These are phyloP conservation scores for Onchidella celtica DNA, from an alignment of 2,888 invertebrate genomes.

Conservation along the genomic window DNA sequence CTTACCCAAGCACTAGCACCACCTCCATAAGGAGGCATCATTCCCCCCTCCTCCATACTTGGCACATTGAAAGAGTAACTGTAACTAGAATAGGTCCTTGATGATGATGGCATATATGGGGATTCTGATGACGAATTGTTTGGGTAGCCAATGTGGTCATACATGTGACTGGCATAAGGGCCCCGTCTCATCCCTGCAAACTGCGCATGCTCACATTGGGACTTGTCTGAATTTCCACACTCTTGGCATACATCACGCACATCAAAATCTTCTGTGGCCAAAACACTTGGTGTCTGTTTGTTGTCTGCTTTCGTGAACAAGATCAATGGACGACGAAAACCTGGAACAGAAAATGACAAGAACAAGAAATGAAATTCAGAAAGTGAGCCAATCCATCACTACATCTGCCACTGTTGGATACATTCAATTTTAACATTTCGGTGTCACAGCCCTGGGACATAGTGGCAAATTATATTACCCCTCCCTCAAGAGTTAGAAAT, in stretches of 20 bases:
- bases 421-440: too few relatives aligned
- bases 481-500: too few relatives aligned
- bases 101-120: conserved; percentile 19
- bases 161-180: conserved; percentile 42
- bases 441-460: too few relatives aligned
- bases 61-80: conserved; percentile 8
- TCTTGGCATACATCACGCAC: conserved; percentile 31
- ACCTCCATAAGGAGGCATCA: neutral
- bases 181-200: conserved; percentile 46
- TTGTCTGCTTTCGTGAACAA: conserved; percentile 75
- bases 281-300: conserved; percentile 58
- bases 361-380: neutral
- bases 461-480: too few relatives aligned
- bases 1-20: neutral
- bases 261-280: conserved; percentile 24
- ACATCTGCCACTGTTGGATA: too few relatives aligned
- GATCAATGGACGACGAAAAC: conserved; percentile 75
- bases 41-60: neutral
- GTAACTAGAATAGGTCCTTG: conserved; percentile 12
- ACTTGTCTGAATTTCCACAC: conserved; percentile 39
- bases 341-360: conserved; percentile 60
- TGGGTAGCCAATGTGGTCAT: conserved; percentile 44
- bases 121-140: conserved; percentile 18
- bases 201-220: conserved; percentile 34
- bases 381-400: too few relatives aligned